Conservation (phyloP, 2,797 vertebrate species). For the Pagetopsis macropterus region DNA sequence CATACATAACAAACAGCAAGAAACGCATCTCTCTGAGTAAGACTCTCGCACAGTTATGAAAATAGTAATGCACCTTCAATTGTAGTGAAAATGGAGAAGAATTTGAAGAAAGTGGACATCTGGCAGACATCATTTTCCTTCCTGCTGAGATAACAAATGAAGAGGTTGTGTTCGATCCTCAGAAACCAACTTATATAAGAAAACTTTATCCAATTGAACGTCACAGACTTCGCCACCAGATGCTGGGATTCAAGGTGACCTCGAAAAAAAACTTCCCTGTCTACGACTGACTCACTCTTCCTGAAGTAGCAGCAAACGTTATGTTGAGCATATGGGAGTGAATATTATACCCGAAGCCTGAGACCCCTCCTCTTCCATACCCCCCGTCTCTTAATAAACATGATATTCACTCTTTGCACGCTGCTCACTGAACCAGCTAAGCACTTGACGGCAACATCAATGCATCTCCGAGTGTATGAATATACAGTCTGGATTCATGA, state of each 20-base stretch:
- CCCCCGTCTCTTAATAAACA: slow-evolving; percentile 47
- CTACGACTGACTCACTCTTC: neutral
- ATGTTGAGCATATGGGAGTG: slow-evolving; percentile 39
- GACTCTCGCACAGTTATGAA: neutral
- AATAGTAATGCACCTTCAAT: slow-evolving; percentile 4
- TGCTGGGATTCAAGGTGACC: slow-evolving; percentile 39
- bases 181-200: neutral
- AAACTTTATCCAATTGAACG: slow-evolving; percentile 14
- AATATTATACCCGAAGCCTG: slow-evolving; percentile 24
- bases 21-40: too few relatives aligned
- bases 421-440: slow-evolving; percentile 59
- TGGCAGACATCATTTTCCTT: neutral
- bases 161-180: neutral
- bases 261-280: neutral
- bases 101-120: slow-evolving; percentile 20
- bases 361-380: slow-evolving; percentile 15
- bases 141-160: neutral
- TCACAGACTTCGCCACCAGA: slow-evolving; percentile 21
- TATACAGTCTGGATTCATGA: slow-evolving; percentile 58
- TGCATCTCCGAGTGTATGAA: slow-evolving; percentile 53
- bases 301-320: slow-evolving; percentile 28
- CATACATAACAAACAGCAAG: too few relatives aligned
- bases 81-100: slow-evolving; percentile 18
- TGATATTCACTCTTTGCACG: slow-evolving; percentile 56
- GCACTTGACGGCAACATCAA: slow-evolving; percentile 56